A percentile compares a stretch with the other conserved stretches of the same genome.
These are phyloP conservation scores for Protonibea diacanthus DNA, from an alignment of 2,797 vertebrate species.

Conservation along the genomic window DNA sequence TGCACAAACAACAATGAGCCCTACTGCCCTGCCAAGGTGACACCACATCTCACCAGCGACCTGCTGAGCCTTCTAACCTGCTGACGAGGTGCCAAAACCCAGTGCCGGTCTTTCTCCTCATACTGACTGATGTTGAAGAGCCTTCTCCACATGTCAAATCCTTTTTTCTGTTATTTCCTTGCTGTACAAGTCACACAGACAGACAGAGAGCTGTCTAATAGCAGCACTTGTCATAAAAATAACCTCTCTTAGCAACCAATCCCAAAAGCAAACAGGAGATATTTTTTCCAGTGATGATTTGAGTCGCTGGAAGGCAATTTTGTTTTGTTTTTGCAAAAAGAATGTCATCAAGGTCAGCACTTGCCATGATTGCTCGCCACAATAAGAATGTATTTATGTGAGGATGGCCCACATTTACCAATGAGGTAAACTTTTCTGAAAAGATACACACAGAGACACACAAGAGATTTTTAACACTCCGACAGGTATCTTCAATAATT, in stretches of 20 bases:
- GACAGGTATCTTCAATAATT: neutral
- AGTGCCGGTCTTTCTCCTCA: constrained; percentile 15
- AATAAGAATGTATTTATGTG: constrained; percentile 4
- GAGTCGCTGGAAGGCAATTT: constrained; percentile 6
- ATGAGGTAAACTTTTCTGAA: constrained; percentile 12
- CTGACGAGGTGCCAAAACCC: constrained; percentile 33
- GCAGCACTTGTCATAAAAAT: constrained; percentile 20
- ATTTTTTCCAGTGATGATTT: neutral
- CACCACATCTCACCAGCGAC: constrained; percentile 27
- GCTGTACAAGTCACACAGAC: neutral
- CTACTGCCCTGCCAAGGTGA: constrained; percentile 47
- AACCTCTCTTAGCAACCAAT: constrained; percentile 35
- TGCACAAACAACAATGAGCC: constrained; percentile 29
- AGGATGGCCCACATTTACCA: neutral
- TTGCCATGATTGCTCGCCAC: neutral
- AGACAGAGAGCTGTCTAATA: constrained; percentile 28
- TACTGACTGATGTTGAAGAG: constrained; percentile 17
- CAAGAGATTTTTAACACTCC: neutral
- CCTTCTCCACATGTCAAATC: constrained; percentile 27
- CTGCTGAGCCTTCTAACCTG: constrained; percentile 28
- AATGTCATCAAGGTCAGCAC: constrained; percentile 23
- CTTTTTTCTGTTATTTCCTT: constrained; percentile 5
- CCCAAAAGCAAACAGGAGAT: constrained; percentile 35
- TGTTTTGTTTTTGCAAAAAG: constrained; percentile 25
- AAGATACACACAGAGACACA: neutral